These are phyloP conservation scores for Cephus pygmeus DNA, from an alignment of 2,888 invertebrate genomes.

Conservation along the genomic window DNA sequence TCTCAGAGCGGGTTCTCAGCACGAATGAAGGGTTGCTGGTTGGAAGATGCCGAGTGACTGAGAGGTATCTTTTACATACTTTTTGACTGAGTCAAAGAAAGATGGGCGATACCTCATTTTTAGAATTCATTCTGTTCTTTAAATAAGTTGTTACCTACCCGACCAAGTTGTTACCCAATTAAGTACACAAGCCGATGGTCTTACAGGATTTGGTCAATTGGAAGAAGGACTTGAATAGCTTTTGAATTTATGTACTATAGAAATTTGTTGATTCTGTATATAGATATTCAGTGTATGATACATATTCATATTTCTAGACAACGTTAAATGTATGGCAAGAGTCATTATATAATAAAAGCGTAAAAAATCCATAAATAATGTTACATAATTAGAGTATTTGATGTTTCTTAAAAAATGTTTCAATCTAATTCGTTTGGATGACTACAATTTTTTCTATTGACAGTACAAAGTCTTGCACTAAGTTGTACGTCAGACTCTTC, in stretches of 20 bases:
- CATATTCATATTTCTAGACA: not conserved
- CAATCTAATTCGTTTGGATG: not conserved
- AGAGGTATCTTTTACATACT: not conserved
- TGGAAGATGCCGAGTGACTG: not conserved
- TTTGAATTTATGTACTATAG: not conserved
- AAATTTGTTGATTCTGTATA: not conserved
- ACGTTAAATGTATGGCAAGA: not conserved
- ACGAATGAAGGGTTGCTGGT: constrained; percentile 31
- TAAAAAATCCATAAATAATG: not conserved
- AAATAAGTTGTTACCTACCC: not conserved
- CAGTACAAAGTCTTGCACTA: not conserved
- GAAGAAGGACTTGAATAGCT: not conserved
- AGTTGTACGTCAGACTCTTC: not conserved
- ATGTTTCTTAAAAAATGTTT: not conserved
- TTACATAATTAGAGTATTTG: not conserved
- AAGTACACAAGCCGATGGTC: not conserved
- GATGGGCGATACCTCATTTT: not conserved
- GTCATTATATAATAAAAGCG: not conserved
- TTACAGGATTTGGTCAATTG: not conserved
- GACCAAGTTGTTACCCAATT: not conserved
- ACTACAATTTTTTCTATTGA: not conserved
- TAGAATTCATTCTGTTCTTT: not conserved
- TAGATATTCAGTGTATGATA: not conserved
- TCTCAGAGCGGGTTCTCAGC: constrained; percentile 42
- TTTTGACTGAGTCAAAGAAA: not conserved